Conservation (phyloP, 2,797 vertebrate species). For the Geotrypetes seraphini region DNA sequence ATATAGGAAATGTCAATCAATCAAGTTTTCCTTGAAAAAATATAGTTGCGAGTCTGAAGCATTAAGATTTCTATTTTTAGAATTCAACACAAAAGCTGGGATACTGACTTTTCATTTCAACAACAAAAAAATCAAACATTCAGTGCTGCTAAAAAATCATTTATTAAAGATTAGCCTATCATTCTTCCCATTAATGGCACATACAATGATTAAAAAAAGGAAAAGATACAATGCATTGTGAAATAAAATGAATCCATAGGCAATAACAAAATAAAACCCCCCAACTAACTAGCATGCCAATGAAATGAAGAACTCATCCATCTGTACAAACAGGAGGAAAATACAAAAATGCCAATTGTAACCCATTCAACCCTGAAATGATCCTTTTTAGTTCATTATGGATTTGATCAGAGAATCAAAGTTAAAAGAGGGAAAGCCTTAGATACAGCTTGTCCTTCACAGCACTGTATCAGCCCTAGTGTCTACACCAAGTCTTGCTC, state of each 20-base stretch:
- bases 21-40: no score
- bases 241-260: conserved; percentile 13
- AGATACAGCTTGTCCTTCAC: no score
- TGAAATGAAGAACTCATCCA: conserved; percentile 29
- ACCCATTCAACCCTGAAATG: conserved; percentile 17
- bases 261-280: conserved; percentile 20
- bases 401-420: no score
- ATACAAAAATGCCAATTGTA: conserved; percentile 16
- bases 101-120: no score
- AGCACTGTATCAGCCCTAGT: no score
- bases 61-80: no score
- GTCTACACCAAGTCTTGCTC: no score
- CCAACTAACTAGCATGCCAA: conserved; percentile 18
- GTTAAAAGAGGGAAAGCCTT: no score
- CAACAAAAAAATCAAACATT: neutral
- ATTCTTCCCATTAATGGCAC: conserved; percentile 47
- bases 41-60: no score
- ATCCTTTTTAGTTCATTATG: conserved; percentile 31
- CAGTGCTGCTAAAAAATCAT: conserved; percentile 43
- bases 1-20: no score
- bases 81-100: no score
- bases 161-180: conserved; percentile 52
- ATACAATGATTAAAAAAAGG: conserved; percentile 40
- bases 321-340: conserved; percentile 32
- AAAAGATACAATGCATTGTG: conserved; percentile 24